Evolutionary conservation across 2,797 vertebrate genomes (phyloP).

Genomic region (Brachymystax lenok): DNA sequence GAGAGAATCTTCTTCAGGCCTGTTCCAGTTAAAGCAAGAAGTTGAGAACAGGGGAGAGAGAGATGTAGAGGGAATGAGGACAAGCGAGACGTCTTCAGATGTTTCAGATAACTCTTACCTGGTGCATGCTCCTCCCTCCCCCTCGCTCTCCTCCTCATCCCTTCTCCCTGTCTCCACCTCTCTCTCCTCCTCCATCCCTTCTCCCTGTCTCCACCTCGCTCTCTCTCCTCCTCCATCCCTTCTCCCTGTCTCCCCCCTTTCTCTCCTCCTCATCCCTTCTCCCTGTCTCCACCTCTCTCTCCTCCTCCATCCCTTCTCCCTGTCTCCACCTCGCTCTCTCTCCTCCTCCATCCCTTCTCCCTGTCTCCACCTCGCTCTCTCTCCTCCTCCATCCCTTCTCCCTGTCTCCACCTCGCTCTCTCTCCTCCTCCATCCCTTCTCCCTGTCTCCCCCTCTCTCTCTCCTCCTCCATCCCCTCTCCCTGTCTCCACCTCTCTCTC

Average conservation of each 20-base stretch:
- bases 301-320: slow-evolving; percentile 48
- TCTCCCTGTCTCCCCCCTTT: not conserved
- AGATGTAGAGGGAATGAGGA: not conserved
- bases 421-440: no score
- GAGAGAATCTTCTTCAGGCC: no score
- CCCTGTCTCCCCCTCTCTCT: no score
- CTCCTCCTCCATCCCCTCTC: no score
- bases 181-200: no score
- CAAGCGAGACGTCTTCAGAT: not conserved
- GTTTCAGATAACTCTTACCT: not conserved
- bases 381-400: not conserved
- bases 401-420: not conserved
- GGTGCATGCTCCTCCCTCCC: no score
- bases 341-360: not conserved
- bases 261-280: not conserved
- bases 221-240: not conserved
- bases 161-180: not conserved
- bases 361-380: not conserved
- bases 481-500: no score
- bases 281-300: slow-evolving; percentile 1
- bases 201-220: not conserved
- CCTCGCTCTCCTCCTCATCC: not conserved
- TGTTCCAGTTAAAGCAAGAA: not conserved
- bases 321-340: not conserved
- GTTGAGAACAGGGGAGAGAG: not conserved